Conservation (phyloP, 2,797 vertebrate species). For the Typhlichthys eigenmanni region DNA sequence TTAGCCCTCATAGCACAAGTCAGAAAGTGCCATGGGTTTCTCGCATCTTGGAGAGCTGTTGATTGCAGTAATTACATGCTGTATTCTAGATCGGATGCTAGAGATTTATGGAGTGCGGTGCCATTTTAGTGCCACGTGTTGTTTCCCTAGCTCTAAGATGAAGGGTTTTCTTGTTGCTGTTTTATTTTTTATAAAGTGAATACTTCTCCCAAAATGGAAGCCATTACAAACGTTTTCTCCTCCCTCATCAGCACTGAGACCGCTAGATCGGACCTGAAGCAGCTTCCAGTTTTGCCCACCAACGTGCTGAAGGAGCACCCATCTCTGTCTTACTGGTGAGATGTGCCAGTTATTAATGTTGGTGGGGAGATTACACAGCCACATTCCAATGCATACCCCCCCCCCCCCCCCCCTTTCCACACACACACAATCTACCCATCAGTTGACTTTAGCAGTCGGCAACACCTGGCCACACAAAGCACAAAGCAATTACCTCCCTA, state of each 20-base stretch:
- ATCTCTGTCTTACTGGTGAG: slow-evolving; percentile 93
- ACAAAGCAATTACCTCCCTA: slow-evolving; percentile 26
- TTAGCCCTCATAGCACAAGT: slow-evolving; percentile 8
- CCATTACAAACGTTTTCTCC: neutral
- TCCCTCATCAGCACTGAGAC: slow-evolving; percentile 82
- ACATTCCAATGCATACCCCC: slow-evolving; percentile 1
- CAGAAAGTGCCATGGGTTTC: slow-evolving; percentile 7
- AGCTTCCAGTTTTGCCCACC: slow-evolving; percentile 88
- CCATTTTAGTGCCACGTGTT: slow-evolving; percentile 10
- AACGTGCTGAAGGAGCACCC: slow-evolving; percentile 93
- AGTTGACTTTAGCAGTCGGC: slow-evolving; percentile 9
- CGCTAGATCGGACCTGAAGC: slow-evolving; percentile 87
- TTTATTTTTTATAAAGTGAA: neutral
- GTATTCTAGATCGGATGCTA: too few species aligned
- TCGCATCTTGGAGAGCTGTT: slow-evolving; percentile 3
- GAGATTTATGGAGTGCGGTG: too few species aligned
- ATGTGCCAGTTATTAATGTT: slow-evolving; percentile 6
- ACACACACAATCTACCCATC: neutral
- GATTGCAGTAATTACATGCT: slow-evolving; percentile 12
- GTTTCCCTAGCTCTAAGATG: neutral
- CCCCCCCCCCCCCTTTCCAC: neutral
- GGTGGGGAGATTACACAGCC: slow-evolving; percentile 10
- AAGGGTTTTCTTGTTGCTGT: too few species aligned
- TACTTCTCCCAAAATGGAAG: neutral
- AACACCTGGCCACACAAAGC: slow-evolving; percentile 29